A percentile compares a stretch with the other conserved stretches of the same genome.
phyloP scores from a whole-genome alignment of 2,113 vertebrate genomes.

The Ceyx melanurus region DNA sequence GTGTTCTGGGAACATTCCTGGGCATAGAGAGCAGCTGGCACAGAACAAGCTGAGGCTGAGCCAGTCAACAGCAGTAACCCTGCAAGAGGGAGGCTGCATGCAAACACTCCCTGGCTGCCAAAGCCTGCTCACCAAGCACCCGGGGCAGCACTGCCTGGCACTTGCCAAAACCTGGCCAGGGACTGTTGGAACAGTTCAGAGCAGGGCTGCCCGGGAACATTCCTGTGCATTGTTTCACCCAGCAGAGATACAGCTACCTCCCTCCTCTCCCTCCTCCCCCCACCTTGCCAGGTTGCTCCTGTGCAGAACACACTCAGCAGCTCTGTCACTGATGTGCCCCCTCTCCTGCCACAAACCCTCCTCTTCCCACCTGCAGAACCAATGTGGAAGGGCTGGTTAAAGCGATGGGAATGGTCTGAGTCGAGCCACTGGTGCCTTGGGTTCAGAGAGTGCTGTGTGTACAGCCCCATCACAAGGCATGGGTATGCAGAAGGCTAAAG shows the following conservation, averaged over 20 bases:
- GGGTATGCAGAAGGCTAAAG: not conserved
- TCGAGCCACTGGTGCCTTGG: not conserved
- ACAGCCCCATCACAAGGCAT: accelerated
- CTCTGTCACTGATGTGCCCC: not conserved
- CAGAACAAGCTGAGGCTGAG: accelerated
- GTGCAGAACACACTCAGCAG: not conserved
- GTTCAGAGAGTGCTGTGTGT: not conserved
- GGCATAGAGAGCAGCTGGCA: constrained; percentile 45
- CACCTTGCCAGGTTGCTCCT: not conserved
- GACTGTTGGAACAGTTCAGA: not conserved
- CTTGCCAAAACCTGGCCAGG: not conserved
- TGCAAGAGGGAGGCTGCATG: constrained; percentile 26
- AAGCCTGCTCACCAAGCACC: not conserved
- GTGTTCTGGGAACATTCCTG: constrained; percentile 60
- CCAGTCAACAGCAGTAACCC: constrained; percentile 47
- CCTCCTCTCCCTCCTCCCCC: not conserved
- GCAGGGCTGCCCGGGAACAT: not conserved
- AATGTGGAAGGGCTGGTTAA: not conserved
- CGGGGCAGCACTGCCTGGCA: not conserved
- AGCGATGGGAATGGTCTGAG: not conserved
- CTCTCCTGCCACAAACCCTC: not conserved
- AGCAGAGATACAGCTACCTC: not conserved
- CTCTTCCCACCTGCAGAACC: not conserved
- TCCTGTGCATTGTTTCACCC: not conserved
- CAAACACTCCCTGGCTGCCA: constrained; percentile 33